Conservation (phyloP, 2,113 vertebrate genomes). For the Lepisosteus oculatus region DNA sequence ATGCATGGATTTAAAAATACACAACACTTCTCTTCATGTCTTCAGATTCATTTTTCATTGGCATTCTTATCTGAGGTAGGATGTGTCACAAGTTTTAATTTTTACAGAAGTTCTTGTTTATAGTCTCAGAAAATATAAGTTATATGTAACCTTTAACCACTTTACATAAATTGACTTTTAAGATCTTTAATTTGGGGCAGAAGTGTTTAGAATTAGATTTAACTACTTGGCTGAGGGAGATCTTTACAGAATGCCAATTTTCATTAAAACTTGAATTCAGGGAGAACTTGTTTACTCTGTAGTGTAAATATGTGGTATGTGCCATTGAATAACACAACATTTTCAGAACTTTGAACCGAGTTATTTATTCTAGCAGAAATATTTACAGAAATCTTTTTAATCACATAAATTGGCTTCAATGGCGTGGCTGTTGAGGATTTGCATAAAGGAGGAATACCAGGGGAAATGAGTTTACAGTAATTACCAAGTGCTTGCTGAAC, state of each 20-base stretch:
- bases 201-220: slow-evolving; percentile 38
- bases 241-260: slow-evolving; percentile 14
- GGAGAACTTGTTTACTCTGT: slow-evolving; percentile 7
- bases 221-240: slow-evolving; percentile 19
- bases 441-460: slow-evolving; percentile 2
- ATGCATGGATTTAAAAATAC: too few relatives aligned
- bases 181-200: slow-evolving; percentile 35
- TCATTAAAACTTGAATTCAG: neutral
- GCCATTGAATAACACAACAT: slow-evolving; percentile 25
- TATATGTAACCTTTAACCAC: slow-evolving; percentile 17
- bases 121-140: slow-evolving; percentile 18
- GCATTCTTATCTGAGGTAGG: too few relatives aligned
- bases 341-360: slow-evolving; percentile 20
- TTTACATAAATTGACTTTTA: slow-evolving; percentile 19
- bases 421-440: slow-evolving; percentile 5
- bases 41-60: too few relatives aligned
- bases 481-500: neutral
- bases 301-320: neutral
- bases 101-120: slow-evolving; percentile 2
- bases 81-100: too few relatives aligned
- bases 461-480: neutral
- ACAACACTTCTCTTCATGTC: too few relatives aligned
- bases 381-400: slow-evolving; percentile 33
- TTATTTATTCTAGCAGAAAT: slow-evolving; percentile 39
- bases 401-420: slow-evolving; percentile 24